phyloP scores from a whole-genome alignment of 2,797 vertebrate species.

The Pelobates cultripes region DNA sequence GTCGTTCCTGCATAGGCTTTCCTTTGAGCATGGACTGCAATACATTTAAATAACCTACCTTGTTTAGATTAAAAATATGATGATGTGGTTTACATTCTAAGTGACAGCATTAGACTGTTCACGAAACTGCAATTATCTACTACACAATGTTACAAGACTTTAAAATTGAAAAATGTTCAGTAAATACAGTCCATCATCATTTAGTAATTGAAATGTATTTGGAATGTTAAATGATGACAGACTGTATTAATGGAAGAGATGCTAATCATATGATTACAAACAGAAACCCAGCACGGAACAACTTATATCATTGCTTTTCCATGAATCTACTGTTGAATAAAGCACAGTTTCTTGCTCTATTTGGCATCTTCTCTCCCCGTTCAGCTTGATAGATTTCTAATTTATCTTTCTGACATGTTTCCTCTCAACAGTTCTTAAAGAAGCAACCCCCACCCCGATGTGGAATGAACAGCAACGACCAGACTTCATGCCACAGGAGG shows the following conservation, averaged over 20 bases:
- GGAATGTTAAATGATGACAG: conserved; percentile 8
- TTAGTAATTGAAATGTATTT: conserved; percentile 29
- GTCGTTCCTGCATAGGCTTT: too few species aligned
- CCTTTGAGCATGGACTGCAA: neutral
- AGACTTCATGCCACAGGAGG: conserved; percentile 9
- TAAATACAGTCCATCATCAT: conserved; percentile 44
- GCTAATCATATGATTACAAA: conserved; percentile 37
- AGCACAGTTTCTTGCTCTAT: conserved; percentile 35
- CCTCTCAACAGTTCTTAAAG: conserved; percentile 29
- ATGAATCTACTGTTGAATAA: conserved; percentile 44
- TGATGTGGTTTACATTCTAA: neutral
- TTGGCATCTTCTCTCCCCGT: conserved; percentile 45
- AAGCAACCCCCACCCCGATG: neutral
- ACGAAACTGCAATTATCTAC: neutral
- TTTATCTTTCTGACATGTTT: conserved; percentile 54
- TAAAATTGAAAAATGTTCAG: conserved; percentile 39
- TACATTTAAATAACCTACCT: neutral
- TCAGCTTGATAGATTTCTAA: conserved; percentile 55
- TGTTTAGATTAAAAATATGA: neutral
- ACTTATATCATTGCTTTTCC: conserved; percentile 27
- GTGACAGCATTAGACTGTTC: neutral
- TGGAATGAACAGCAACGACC: conserved; percentile 16
- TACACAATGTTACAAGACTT: conserved; percentile 29
- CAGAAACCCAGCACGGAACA: conserved; percentile 29
- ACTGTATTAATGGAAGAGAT: conserved; percentile 1